phyloP scores from a whole-genome alignment of 1,140 invertebrate genomes.

The Calosoma granatense region DNA sequence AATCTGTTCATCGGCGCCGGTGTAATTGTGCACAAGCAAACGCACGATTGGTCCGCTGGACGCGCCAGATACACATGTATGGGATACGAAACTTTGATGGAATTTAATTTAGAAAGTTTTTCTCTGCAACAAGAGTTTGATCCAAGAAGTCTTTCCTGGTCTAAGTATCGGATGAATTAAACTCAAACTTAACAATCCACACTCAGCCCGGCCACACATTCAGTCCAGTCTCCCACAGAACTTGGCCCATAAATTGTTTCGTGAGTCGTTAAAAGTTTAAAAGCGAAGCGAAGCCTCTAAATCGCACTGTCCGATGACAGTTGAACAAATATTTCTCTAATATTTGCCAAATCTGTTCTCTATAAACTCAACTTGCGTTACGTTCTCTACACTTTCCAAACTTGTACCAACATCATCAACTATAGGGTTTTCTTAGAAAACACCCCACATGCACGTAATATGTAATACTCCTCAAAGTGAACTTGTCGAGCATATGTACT shows the following conservation, averaged over 20 bases:
- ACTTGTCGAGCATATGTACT: too few relatives aligned
- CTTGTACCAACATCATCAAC: too few relatives aligned
- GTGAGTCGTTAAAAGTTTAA: conserved; percentile 5
- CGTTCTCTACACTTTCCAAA: too few relatives aligned
- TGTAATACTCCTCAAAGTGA: too few relatives aligned
- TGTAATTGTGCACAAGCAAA: neutral
- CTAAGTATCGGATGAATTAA: conserved; percentile 3
- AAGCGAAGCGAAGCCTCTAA: neutral
- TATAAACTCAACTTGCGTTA: too few relatives aligned
- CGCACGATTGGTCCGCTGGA: neutral
- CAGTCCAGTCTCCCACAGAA: neutral
- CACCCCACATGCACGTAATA: too few relatives aligned
- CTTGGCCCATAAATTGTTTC: conserved; percentile 4
- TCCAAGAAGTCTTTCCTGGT: neutral
- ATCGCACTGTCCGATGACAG: neutral
- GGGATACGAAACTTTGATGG: conserved; percentile 19
- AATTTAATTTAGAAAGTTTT: conserved; percentile 13
- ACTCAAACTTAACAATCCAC: conserved; percentile 6
- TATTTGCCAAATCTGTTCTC: conserved; percentile 3
- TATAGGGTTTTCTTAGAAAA: too few relatives aligned
- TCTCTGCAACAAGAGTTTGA: conserved; percentile 5
- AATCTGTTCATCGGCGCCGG: neutral
- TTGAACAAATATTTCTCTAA: neutral
- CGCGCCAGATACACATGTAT: conserved; percentile 21
- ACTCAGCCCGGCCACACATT: neutral